Base-by-base conservation (phyloP, 2,888 invertebrate species). In the Cerceris rybyensis region DNA sequence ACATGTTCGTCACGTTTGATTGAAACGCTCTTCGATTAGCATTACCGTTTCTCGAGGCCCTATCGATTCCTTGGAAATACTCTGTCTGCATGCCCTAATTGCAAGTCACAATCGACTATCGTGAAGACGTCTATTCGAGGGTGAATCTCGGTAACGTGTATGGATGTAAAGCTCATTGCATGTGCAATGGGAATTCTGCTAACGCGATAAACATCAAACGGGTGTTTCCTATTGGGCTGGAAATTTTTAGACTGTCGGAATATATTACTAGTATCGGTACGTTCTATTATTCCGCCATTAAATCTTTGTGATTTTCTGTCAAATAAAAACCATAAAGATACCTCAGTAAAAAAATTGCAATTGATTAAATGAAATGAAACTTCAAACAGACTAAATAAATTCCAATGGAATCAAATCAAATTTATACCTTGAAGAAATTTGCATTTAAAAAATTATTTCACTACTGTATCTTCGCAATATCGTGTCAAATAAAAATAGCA, bases 41-140 rank as follows among this genome's bases (percentile, higher is more conserved):
- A 59, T 50, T 49, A 74, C 2, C 59, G 70, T 50, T 52, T 46
- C 59, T 54, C 13, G 13, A 14, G 6, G 13, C 17, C 50, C 58
- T 66, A 79, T 79, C 69, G 79, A 79, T 79, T 77, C 65, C 11
- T 39, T 49, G 16, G 43, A 39, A 16, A 46, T 17, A 64, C 57
- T 58, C 46, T 65, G 66, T 16, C 54, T 49, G 41, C 58, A 58
- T 77, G 77, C 70, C 77, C 79, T 73, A 77, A 72, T 79, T 77
- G 73, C 70, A 67, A 7, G 66, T 16, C 43, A 73, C 70, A 79
- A 77, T 70, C 70, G 66, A 58, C 46, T 41, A 63, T 66, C 72
- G 66, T 17, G 70, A 79, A 77, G 76, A n/a, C 69, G 72, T 70
- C 28, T 79, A 77, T 79, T 77, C 50, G 63, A 50, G 69, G 49